These are phyloP conservation scores for Microplitis demolitor DNA, from an alignment of 1,140 invertebrate species.

Conservation along the genomic window DNA sequence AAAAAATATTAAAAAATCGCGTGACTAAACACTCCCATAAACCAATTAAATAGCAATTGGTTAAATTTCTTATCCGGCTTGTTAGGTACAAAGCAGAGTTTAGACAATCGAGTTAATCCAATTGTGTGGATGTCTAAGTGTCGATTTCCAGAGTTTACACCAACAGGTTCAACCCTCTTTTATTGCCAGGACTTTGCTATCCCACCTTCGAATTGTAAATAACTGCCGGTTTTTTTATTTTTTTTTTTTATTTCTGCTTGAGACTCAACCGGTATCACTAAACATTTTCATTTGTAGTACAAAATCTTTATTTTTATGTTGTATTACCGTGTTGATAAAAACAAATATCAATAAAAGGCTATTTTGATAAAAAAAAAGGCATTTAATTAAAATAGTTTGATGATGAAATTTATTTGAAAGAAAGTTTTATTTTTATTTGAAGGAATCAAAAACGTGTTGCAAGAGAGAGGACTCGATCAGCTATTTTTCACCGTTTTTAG, in stretches of 20 bases:
- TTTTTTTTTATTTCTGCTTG: conserved; percentile 2
- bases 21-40: conserved; percentile 22
- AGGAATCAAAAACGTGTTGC: too few relatives aligned
- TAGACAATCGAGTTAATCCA: not conserved
- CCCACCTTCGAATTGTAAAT: conserved; percentile 6
- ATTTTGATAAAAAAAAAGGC: too few relatives aligned
- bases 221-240: not conserved
- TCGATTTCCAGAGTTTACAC: not conserved
- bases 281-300: not conserved
- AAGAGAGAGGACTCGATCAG: too few relatives aligned
- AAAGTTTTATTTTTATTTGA: too few relatives aligned
- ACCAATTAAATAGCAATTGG: conserved; percentile 32
- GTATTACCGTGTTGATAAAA: too few relatives aligned
- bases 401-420: too few relatives aligned
- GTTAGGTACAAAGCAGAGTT: not conserved
- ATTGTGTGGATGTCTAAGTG: not conserved
- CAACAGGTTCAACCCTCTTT: not conserved
- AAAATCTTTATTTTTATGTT: not conserved
- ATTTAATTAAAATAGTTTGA: too few relatives aligned
- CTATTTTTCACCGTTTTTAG: not conserved
- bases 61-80: conserved; percentile 30
- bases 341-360: too few relatives aligned
- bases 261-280: not conserved
- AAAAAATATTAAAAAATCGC: not conserved
- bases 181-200: conserved; percentile 9